Evolutionary conservation across 2,797 vertebrate genomes (phyloP), one percentile per base, ranked within the genome.

Genomic region (Hypotaenidia okinawae): DNA sequence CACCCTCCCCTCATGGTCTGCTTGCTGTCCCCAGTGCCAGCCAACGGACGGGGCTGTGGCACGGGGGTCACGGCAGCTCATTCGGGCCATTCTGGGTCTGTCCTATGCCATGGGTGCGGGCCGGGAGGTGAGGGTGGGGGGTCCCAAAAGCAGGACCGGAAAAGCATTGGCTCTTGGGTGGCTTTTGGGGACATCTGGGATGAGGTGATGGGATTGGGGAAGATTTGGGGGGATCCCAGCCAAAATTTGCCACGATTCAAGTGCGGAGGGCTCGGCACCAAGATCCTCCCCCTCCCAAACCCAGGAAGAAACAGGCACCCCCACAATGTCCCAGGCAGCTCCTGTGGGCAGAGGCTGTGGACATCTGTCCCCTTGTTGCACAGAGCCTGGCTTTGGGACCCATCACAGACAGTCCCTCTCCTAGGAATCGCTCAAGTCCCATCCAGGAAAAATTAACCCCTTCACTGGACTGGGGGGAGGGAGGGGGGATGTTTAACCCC

Each of bases 161-260:
- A 19, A 25, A 70, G 21, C 49, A 21, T 12, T 16, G 3, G 17
- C n/a, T 1, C 22, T 15, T 66, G 33, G 23, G 25, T 74, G 19
- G 30, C 16, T 2, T 15, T 0, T 19, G 47, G 52, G 41, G 54
- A 32, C 11, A 6, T 3, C 12, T n/a, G 68, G 58, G 25, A 52
- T 0, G 0, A 11, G 23, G 19, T 24, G 16, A 7, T 0, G 0
- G 41, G 11, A 33, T 4, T 16, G 3, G 13, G 43, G 27, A 41
- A 87, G n/a, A 16, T 11, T 70, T 57, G 2, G 28, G 64, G 64
- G 37, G 10, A 17, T 24, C 22, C 24, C 3, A 0, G 61, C 52
- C 77, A 12, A 1, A 3, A 30, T 27, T 15, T 11, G 19, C 5
- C 6, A 6, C 28, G 25, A 15, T 18, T 54, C 4, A 3, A 6